A percentile compares a stretch with the other conserved stretches of the same genome.
phyloP scores from a whole-genome alignment of 1,140 invertebrate species.

The Semibalanus balanoides region DNA sequence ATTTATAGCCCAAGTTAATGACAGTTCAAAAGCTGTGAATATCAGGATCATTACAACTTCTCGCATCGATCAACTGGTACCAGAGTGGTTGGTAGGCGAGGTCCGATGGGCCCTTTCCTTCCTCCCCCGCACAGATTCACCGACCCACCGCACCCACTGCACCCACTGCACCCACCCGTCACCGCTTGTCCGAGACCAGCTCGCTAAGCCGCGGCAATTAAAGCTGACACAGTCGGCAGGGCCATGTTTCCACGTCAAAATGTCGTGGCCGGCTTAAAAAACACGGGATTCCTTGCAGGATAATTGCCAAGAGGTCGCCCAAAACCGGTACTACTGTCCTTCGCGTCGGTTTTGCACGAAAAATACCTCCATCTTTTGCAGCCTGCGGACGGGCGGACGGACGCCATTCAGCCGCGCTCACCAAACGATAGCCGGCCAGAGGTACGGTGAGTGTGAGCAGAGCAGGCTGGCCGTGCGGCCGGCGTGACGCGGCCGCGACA shows the following conservation, averaged over 20 bases:
- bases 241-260: neutral
- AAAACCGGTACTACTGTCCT: neutral
- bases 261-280: neutral
- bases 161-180: no score
- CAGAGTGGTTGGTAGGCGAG: no score
- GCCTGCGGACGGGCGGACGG: no score
- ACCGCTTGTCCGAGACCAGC: no score
- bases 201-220: neutral
- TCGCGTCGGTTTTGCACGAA: neutral
- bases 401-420: neutral
- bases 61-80: neutral
- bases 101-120: no score
- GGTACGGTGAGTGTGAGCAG: neutral
- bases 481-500: no score
- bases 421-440: no score
- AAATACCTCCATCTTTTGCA: neutral
- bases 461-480: neutral
- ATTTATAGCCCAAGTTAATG: neutral
- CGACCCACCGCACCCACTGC: no score
- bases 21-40: constrained; percentile 2
- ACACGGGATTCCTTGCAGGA: neutral
- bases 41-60: neutral
- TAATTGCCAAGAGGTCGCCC: constrained; percentile 1
- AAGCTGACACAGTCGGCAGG: neutral
- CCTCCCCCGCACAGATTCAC: no score